Evolutionary conservation across 2,113 vertebrate genomes (phyloP), one percentile per base, ranked within the genome.

Genomic region (Scomber colias): DNA sequence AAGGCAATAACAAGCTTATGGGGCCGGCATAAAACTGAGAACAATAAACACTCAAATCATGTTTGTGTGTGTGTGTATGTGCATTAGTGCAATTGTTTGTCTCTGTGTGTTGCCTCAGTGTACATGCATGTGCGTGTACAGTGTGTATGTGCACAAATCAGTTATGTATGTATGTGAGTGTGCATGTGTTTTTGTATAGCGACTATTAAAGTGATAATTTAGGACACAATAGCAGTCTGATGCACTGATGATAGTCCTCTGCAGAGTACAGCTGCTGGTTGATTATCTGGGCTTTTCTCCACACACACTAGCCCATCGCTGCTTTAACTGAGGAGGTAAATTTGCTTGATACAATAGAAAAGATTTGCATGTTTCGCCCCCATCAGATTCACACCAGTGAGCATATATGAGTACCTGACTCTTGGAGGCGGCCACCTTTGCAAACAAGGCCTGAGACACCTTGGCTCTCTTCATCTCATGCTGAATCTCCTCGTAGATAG

Each of bases 1-100:
- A 94, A 94, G 91, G 91, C 91, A 94, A 92, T 94, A 93, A 94
- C 91, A 92, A 88, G 92, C 91, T 94, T 94, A 94, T 92, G 90
- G 83, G 80, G 79, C 87, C 13, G 87, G 89, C 82, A 91, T 93
- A 92, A 94, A 92, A 92, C 92, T 79, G 79, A 90, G 89, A 92
- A 94, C 91, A 92, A 93, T 93, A 90, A 93, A 90, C 85, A 92
- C 85, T 89, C 84, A 86, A 90, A 89, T 87, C 83, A 77, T 74
- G 88, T 79, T 69, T 75, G 83, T 72, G 81, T 84, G 90, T 81
- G 57, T 69, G 90, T 81, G 57, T 69, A 14, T 75, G 71, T 64
- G 79, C 82, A 62, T 81, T 54, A 46, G 69, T 59, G 82, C 54
- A 61, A 75, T 59, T 86, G 78, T 81, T 74, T 69, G 35, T 16